A percentile compares a stretch with the other conserved stretches of the same genome.
Conservation (phyloP, 64 coral and sea anemone species). For the Dendronephthya gigantea region DNA sequence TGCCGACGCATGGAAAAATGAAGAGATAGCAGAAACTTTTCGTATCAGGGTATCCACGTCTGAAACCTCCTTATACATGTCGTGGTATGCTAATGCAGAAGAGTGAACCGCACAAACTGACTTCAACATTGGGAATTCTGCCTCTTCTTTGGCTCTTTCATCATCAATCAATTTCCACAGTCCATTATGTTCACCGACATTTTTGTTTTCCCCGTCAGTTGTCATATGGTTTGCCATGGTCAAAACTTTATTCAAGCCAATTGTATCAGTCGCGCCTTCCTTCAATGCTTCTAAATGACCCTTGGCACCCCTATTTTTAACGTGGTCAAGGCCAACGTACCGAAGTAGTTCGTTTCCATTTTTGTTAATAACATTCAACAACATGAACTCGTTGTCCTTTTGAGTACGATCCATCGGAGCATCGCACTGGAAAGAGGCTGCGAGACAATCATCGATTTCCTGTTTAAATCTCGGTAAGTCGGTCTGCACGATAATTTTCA, state of each 20-base stretch:
- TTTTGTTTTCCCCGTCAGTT: neutral
- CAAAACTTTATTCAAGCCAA: neutral
- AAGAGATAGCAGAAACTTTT: neutral
- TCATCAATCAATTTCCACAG: no score
- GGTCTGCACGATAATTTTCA: no score
- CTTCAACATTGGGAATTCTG: no score
- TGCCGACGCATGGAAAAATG: neutral
- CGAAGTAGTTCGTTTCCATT: neutral
- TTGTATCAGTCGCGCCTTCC: neutral
- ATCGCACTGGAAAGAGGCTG: neutral
- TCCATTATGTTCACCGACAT: no score
- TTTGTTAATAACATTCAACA: neutral
- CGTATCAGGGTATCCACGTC: neutral
- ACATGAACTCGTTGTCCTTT: neutral
- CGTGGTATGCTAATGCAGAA: no score
- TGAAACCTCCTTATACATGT: neutral
- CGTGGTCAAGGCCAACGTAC: neutral
- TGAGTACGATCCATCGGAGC: neutral
- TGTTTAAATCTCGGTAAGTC: no score
- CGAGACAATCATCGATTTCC: no score
- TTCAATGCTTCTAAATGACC: neutral
- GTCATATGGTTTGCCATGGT: neutral
- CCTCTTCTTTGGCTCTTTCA: no score
- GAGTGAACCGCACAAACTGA: no score
- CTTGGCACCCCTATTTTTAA: neutral